phyloP scores from a whole-genome alignment of 2,113 vertebrate genomes.

The Craseonycteris thonglongyai region DNA sequence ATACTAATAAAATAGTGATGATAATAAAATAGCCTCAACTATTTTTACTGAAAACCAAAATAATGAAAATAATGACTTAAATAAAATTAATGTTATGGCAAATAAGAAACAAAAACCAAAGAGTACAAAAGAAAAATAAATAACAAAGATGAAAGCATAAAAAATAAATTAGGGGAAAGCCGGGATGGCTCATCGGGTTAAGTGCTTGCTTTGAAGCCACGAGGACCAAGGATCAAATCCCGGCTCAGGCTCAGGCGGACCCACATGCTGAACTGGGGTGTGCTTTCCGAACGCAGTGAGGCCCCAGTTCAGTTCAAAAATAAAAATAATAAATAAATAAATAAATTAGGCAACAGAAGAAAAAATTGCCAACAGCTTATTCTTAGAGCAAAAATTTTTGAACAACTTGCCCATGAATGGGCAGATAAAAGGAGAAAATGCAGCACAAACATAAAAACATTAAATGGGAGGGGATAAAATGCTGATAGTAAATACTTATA shows the following conservation, averaged over 20 bases:
- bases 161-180: background rate
- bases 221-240: too few species aligned
- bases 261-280: too few species aligned
- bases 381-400: background rate
- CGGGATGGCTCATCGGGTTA: too few species aligned
- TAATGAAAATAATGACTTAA: background rate
- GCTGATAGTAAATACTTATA: background rate
- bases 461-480: background rate
- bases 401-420: background rate
- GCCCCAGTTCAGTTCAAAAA: too few species aligned
- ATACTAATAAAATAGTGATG: conserved; percentile 7
- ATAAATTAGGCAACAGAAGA: background rate
- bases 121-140: background rate
- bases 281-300: too few species aligned
- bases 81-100: background rate
- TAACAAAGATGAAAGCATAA: background rate
- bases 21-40: background rate
- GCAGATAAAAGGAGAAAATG: background rate
- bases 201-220: too few species aligned
- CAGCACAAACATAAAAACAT: background rate
- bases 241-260: too few species aligned
- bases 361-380: background rate
- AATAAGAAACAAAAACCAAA: background rate
- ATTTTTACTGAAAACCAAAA: background rate
- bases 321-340: background rate